These are phyloP conservation scores for Melipona beecheii DNA, from an alignment of 2,888 invertebrate genomes.

Conservation along the genomic window DNA sequence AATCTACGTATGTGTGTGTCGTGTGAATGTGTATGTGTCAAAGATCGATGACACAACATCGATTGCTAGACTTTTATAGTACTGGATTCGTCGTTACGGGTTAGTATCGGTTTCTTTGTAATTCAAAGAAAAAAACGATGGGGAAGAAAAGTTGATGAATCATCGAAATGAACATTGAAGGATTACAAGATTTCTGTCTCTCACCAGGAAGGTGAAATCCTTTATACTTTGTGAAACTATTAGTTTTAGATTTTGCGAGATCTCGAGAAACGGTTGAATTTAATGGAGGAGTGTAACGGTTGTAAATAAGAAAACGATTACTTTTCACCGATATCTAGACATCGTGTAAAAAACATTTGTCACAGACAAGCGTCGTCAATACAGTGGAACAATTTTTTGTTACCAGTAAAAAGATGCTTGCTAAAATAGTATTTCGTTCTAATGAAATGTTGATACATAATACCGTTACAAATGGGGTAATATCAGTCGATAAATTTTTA, in stretches of 20 bases:
- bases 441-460: not conserved
- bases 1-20: not conserved
- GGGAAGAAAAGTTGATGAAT: conserved; percentile 32
- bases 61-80: not conserved
- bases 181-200: conserved; percentile 30
- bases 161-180: conserved; percentile 30
- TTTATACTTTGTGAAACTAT: conserved; percentile 63
- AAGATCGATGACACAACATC: not conserved
- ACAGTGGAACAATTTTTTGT: conserved; percentile 10
- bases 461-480: not conserved
- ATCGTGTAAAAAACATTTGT: conserved; percentile 3
- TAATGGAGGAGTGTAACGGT: conserved; percentile 21
- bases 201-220: conserved; percentile 56
- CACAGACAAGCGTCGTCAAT: not conserved
- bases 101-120: conserved; percentile 2
- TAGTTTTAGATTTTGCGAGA: conserved; percentile 52
- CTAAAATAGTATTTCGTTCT: not conserved
- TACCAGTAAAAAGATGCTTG: not conserved
- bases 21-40: not conserved
- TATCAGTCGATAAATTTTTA: not conserved
- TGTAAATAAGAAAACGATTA: conserved; percentile 7
- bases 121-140: conserved; percentile 1
- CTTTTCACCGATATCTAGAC: conserved; percentile 3
- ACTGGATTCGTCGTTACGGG: not conserved
- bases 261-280: conserved; percentile 24